Base-by-base conservation (phyloP, 2,888 invertebrate species). In the Meganola albula region DNA sequence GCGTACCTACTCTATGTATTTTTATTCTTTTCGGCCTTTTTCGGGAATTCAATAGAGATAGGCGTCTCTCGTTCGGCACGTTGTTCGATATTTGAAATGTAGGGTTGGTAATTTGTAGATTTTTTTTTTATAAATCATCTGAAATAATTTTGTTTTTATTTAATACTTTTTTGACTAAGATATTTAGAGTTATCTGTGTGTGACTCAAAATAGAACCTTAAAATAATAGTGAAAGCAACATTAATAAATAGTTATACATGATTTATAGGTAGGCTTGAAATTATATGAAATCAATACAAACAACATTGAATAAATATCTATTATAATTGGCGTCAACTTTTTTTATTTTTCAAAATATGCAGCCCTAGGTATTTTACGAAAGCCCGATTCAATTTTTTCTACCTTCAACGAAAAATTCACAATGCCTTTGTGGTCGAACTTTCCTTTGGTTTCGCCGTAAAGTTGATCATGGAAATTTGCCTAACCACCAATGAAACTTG, bases 31-130 rank as follows among this genome's bases (percentile, higher is more conserved):
- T 69, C 66, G 61, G 72, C 67, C 72, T 75, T 83, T 84, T 85
- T 83, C 71, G 83, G 79, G 63, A 74, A 80, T 85, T 85, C 79
- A 79, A 84, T 85, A 74, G 76, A 78, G 67, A 75, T 72, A 77
- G 82, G 80, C 80, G 80, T 79, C 74, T 77, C 72, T 60, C 70
- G 67, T 69, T 74, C 48, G 57, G 62, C 62, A 64, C 66, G 61
- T 67, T 71, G 72, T 73, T 78, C 72, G 72, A 75, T 78, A 74
- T 80, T 73, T 63, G 63, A 67, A 71, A 65, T 65, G 56, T 72
- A 77, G 79, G 76, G 76, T 63, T 74, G 74, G 40, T 31, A 34
- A 40, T 37, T n/a, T n/a, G n/a, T 16, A 6, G 16, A 6, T 6
- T 16, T 5, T 16, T 16, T 16, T 16, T 16, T 5, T 16, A 16